Evolutionary conservation across 2,797 vertebrate genomes (phyloP).

Genomic region (Kryptopterus vitreolus): DNA sequence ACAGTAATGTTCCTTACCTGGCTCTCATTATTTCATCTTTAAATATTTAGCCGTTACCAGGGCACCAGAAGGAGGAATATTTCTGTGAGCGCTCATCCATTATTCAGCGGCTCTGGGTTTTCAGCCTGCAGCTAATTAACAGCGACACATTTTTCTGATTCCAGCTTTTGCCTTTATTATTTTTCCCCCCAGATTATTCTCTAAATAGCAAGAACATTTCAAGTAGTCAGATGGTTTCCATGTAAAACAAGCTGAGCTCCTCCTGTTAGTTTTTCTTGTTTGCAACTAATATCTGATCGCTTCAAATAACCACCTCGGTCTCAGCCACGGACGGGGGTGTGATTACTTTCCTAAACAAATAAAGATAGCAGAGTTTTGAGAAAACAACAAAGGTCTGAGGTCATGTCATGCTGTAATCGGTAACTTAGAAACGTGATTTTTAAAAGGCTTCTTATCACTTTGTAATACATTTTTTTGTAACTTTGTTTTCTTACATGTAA

Average conservation of each 20-base stretch:
- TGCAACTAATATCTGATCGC: neutral
- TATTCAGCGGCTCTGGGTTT: constrained; percentile 34
- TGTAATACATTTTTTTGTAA: neutral
- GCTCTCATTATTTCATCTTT: constrained; percentile 25
- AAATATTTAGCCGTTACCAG: constrained; percentile 34
- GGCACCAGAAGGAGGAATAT: constrained; percentile 19
- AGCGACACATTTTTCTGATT: constrained; percentile 14
- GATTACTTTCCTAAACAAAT: constrained; percentile 5
- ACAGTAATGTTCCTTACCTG: neutral
- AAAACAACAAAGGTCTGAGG: neutral
- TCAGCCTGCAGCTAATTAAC: constrained; percentile 24
- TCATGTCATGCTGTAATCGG: neutral
- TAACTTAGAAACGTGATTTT: neutral
- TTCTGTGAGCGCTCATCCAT: constrained; percentile 24
- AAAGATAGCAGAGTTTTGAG: neutral
- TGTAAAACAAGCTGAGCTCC: neutral
- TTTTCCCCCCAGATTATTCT: constrained; percentile 17
- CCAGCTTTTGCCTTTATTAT: neutral
- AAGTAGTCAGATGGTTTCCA: neutral
- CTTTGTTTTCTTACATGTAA: neutral
- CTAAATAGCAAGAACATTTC: constrained; percentile 5
- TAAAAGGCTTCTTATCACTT: neutral
- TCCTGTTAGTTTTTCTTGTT: neutral
- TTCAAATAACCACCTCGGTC: neutral
- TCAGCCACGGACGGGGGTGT: neutral